phyloP scores from a whole-genome alignment of 2,797 vertebrate genomes.

The Anniella stebbinsi region DNA sequence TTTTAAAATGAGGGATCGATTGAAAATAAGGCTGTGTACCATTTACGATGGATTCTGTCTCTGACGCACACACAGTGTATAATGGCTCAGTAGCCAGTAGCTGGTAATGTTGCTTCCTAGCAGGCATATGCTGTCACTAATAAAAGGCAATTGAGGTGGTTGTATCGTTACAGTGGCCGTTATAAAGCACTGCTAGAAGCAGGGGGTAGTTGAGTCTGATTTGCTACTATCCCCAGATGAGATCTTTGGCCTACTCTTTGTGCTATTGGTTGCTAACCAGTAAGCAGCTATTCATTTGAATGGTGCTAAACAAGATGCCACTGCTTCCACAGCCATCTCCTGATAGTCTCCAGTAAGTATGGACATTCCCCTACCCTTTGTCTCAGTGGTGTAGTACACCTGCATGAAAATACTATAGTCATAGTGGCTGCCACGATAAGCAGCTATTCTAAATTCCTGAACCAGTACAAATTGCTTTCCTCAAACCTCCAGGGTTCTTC shows the following conservation, averaged over 20 bases:
- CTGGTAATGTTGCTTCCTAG: too few species aligned
- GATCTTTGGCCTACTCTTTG: too few species aligned
- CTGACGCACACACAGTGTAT: background rate
- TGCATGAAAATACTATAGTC: background rate
- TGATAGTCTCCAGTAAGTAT: background rate
- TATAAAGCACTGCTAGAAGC: background rate
- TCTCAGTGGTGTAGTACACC: background rate
- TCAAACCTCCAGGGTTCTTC: too few species aligned
- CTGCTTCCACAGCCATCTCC: background rate
- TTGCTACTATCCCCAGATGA: background rate
- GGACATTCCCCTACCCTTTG: background rate
- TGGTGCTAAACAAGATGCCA: background rate
- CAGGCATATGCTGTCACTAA: background rate
- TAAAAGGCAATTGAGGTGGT: background rate
- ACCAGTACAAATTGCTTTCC: background rate
- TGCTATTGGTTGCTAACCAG: background rate
- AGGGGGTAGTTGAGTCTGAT: background rate
- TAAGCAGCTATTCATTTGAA: background rate
- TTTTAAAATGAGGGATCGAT: background rate
- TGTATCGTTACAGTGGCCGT: background rate
- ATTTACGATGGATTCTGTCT: background rate
- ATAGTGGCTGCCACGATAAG: too few species aligned
- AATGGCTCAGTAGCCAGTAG: background rate
- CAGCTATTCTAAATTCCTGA: background rate
- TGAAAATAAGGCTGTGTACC: background rate